Base-by-base conservation (phyloP, 2,113 vertebrate species). In the Chunga burmeisteri region DNA sequence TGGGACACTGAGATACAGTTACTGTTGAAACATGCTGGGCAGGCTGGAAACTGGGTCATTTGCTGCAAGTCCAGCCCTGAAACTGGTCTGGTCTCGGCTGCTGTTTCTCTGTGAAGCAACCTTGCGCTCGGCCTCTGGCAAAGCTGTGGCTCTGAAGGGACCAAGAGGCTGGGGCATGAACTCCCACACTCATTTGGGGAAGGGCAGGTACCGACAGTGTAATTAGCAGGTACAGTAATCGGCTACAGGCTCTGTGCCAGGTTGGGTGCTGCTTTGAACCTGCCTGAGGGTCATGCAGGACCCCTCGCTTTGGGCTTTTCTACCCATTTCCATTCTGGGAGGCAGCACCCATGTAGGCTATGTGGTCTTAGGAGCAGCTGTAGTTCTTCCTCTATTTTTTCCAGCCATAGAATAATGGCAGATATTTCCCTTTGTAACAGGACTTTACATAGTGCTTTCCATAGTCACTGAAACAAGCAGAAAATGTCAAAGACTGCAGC, bases 141-240 rank as follows among this genome's bases (percentile, higher is more conserved):
- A 16, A 52, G 38, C 36, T 44, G 53, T 10, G 72, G 47, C 36
- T 61, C 59, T 5, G 29, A 7, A 13, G 26, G n/a, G 44, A 42
- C 70, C n/a, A 14, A 6, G 55, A 15, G 30, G 10, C 59, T 19
- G 46, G 20, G 49, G 36, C 19, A 4, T 0, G 6, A 62, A 3
- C 25, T 38, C 61, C 53, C 40, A 13, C 1, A 7, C 44, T 32
- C 14, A 0, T 21, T 0, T 7, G 8, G 34, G 56, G 58, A 20
- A 32, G 17, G 29, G 12, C 27, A 27, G 21, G 17, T 15, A 40
- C 25, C 4, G 2, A 10, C 52, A 16, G 26, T 0, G 8, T 26
- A 4, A 36, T 30, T 3, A 42, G 63, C 49, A 23, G 34, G 4
- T 38, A 38, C 38, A 38, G 38, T 38, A 38, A 18, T 6, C 38